Evolutionary conservation across 2,113 vertebrate genomes (phyloP).

Genomic region (Tupaia tana): DNA sequence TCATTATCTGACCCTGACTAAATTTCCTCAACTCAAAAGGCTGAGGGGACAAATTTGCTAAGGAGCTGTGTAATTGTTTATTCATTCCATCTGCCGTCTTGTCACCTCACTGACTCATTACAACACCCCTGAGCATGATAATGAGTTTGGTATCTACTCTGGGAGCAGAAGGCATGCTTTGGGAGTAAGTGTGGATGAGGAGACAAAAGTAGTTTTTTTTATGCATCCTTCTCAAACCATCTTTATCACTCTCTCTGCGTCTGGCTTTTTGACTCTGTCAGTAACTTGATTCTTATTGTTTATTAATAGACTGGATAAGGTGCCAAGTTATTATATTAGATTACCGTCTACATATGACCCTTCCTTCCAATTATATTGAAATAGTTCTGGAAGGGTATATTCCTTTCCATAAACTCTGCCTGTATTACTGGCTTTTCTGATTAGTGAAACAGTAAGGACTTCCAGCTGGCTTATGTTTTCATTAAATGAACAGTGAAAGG

Average conservation of each 20-base stretch:
- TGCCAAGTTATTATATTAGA: not conserved
- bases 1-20: not conserved
- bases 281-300: not conserved
- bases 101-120: not conserved
- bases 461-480: conserved; percentile 47
- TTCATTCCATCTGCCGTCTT: not conserved
- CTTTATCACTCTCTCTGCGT: not conserved
- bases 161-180: not conserved
- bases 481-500: conserved; percentile 38
- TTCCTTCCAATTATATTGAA: not conserved
- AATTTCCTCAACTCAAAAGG: not conserved
- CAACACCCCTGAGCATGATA: not conserved
- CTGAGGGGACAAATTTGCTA: not conserved
- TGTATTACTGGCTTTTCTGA: not conserved
- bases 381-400: not conserved
- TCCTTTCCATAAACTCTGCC: not conserved
- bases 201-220: not conserved
- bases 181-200: not conserved
- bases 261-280: not conserved
- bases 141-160: not conserved
- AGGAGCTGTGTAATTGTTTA: conserved; percentile 7
- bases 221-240: not conserved
- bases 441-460: not conserved
- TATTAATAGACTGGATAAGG: not conserved
- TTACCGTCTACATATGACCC: not conserved